Evolutionary conservation across 2,113 vertebrate genomes (phyloP).

Genomic region (Prietella phreatophila): DNA sequence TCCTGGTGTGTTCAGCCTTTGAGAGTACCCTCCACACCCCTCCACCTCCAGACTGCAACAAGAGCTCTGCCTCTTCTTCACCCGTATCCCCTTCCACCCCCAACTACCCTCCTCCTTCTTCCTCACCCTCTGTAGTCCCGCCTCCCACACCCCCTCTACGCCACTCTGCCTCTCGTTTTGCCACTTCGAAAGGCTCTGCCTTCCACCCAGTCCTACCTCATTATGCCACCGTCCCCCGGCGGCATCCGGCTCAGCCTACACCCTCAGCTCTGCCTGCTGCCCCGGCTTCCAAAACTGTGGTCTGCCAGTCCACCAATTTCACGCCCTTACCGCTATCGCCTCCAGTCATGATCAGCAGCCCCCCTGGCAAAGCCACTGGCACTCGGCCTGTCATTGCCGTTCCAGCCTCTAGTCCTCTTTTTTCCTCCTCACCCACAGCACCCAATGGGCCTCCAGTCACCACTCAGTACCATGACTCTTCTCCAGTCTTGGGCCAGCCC

Average conservation of each 20-base stretch:
- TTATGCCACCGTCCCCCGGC: conserved; percentile 89
- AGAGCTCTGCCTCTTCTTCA: conserved; percentile 77
- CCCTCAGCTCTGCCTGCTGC: conserved; percentile 66
- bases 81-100: conserved; percentile 78
- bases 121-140: conserved; percentile 77
- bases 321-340: conserved; percentile 91
- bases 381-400: conserved; percentile 86
- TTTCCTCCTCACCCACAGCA: conserved; percentile 79
- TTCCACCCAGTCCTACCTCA: conserved; percentile 97
- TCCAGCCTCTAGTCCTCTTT: conserved; percentile 77
- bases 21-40: conserved; percentile 89
- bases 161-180: conserved; percentile 93
- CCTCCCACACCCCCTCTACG: conserved; percentile 93
- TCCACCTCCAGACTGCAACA: conserved; percentile 83
- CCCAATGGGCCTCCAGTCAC: conserved; percentile 72
- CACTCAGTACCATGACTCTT: conserved; percentile 74
- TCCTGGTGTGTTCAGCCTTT: conserved; percentile 81
- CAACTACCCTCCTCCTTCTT: conserved; percentile 70
- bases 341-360: conserved; percentile 96
- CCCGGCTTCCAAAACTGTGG: conserved; percentile 73
- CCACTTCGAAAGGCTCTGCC: conserved; percentile 94
- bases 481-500: conserved; percentile 74
- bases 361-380: conserved; percentile 88
- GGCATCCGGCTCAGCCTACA: conserved; percentile 76
- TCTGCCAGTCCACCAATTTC: conserved; percentile 85